phyloP scores from a whole-genome alignment of 37 sponge, comb jelly and placozoan genomes.

The Crambe crambe region DNA sequence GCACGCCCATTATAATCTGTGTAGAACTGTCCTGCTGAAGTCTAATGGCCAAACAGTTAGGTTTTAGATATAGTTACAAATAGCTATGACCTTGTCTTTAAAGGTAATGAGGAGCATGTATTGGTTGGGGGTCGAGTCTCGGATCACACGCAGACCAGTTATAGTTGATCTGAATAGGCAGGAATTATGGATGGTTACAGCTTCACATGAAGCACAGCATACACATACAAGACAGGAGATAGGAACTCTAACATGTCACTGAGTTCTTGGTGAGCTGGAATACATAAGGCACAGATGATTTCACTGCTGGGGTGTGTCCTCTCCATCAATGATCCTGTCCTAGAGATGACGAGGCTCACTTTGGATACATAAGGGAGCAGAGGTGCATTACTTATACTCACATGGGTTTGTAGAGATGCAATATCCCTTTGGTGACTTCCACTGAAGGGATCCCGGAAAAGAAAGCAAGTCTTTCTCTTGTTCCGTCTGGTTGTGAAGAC shows the following conservation, averaged over 20 bases:
- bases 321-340: neutral
- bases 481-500: no score
- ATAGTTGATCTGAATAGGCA: conserved; percentile 47
- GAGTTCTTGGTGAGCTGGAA: conserved; percentile 70
- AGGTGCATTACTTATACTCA: neutral
- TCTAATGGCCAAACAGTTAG: neutral
- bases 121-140: conserved; percentile 90
- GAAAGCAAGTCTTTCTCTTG: conserved; percentile 54
- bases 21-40: conserved; percentile 65
- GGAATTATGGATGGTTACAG: neutral
- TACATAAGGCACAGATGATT: conserved; percentile 52
- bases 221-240: conserved; percentile 67
- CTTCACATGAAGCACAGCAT: neutral
- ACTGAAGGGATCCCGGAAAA: conserved; percentile 84
- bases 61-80: neutral
- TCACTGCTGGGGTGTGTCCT: conserved; percentile 6
- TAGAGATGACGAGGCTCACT: no score
- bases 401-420: conserved; percentile 79
- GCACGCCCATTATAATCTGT: conserved; percentile 46
- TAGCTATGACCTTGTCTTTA: conserved; percentile 68
- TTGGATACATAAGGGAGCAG: no score
- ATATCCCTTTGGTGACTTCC: conserved; percentile 65
- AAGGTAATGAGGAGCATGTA: conserved; percentile 89
- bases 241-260: conserved; percentile 70
- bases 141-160: conserved; percentile 67